Evolutionary conservation across 2,113 vertebrate genomes (phyloP), one percentile per base, ranked within the genome.

Genomic region (Brachypodius melanocephalos): DNA sequence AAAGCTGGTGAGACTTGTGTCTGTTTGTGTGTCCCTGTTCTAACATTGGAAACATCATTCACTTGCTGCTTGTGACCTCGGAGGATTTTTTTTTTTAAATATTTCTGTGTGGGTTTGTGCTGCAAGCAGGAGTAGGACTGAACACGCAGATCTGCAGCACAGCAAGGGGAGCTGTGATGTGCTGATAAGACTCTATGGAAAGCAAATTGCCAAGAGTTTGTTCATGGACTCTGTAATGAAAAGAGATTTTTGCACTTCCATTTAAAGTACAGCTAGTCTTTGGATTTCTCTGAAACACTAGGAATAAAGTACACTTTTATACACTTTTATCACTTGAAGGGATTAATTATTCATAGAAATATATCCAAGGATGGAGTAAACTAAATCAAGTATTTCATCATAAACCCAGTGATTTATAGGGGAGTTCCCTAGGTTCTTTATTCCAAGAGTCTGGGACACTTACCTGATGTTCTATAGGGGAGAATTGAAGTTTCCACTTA

Each of bases 1-100:
- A 42, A 90, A 94, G 74, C 83, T 96, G 97, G 97, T 98, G 95
- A 97, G 96, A 88, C 59, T 19, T n/a, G 1, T 38, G 8, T 49
- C 7, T 67, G 25, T 9, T 28, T 58, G 19, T 61, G 31, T 66
- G 16, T 43, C 14, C 40, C 9, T 78, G 7, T 17, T 80, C 14
- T 63, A 14, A 61, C 38, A 4, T 22, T 4, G 38, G 8, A 45
- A 67, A 34, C 29, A 58, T 61, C 7, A 10, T 14, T 55, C 19
- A 11, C 10, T 65, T 85, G 25, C 21, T 69, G 63, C 11, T 65
- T 66, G 62, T 85, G 54, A 55, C 25, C 19, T 57, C 2, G 5
- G 19, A 16, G 42, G 31, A 31, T 79, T 46, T 42, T 16, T 63
- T 73, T 55, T 22, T 14, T 51, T 29, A 25, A 52, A 10, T 34